Base-by-base conservation (phyloP, 2,113 vertebrate genomes). In the Nettapus auritus region DNA sequence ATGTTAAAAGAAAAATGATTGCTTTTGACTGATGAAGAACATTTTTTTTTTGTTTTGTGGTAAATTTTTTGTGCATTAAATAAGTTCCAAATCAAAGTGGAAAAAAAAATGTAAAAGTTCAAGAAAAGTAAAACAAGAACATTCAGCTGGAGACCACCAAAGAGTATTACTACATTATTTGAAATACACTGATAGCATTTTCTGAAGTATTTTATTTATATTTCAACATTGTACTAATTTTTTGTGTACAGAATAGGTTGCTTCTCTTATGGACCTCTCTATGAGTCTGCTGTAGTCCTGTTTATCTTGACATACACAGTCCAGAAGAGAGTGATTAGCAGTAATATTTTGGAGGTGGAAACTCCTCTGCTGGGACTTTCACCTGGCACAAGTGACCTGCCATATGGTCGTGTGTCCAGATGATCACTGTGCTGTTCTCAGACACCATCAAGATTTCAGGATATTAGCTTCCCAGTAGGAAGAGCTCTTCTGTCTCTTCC, bases 51-150 rank as follows among this genome's bases (percentile, higher is more conserved):
- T 50, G 11, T 81, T 92, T 42, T 77, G 46, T 81, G 20, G 26
- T 71, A 60, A 84, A 89, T 64, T 89, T 87, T 87, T 96, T 93
- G 62, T 73, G 82, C 18, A 53, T 89, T 38, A 89, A 94, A 82
- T 40, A 59, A 82, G 34, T 63, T 77, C 25, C 52, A 68, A 89
- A 91, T 93, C 68, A 91, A 94, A 96, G 80, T 31, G 36, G 55
- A 38, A 64, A 88, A 48, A 78, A 40, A 57, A 75, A 52, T 4
- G 11, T 48, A 82, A 33, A 48, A 4, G 0, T 4, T 67, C 53
- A 84, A 81, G 52, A 64, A 64, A 94, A 88, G 50, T 40, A 67
- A 70, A 90, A 17, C 19, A 77, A 70, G 36, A 86, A 82, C 53
- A 77, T 53, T 88, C 64, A 88, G 3, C 8, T 71, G 46, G 33